A percentile compares a stretch with the other conserved stretches of the same genome.
Conservation (phyloP, 2,888 invertebrate genomes). For the Cataglyphis livida region DNA sequence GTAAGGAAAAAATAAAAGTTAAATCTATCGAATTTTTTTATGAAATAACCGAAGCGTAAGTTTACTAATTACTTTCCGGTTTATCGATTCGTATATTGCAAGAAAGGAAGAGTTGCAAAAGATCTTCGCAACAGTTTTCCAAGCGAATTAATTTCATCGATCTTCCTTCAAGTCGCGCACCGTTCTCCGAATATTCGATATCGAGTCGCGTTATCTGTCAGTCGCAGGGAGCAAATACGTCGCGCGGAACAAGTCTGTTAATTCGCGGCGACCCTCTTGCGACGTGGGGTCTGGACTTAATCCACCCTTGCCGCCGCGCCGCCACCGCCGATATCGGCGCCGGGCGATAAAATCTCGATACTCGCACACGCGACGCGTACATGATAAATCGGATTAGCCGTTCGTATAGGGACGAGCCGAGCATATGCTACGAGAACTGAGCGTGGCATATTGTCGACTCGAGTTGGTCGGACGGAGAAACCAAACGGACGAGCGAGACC, state of each 20-base stretch:
- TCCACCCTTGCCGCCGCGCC: constrained; percentile 69
- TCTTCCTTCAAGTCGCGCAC: neutral
- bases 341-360: constrained; percentile 83
- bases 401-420: constrained; percentile 75
- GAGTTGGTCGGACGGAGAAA: constrained; percentile 53
- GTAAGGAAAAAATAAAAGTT: neutral
- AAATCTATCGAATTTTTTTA: neutral
- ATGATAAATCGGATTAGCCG: constrained; percentile 85
- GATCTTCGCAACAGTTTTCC: neutral
- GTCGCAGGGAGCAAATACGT: constrained; percentile 55
- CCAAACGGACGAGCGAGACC: constrained; percentile 45
- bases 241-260: constrained; percentile 83
- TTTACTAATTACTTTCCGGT: neutral
- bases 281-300: constrained; percentile 61
- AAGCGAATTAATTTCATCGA: neutral
- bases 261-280: constrained; percentile 77
- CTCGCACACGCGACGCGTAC: constrained; percentile 73
- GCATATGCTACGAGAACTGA: constrained; percentile 80
- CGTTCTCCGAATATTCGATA: neutral
- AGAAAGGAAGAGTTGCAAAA: neutral
- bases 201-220: constrained; percentile 58
- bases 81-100: neutral
- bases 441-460: constrained; percentile 76
- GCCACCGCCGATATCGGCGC: constrained; percentile 79
- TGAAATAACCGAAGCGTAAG: neutral